Evolutionary conservation across 2,888 invertebrate genomes (phyloP).

Genomic region (Vesta saturnalis): DNA sequence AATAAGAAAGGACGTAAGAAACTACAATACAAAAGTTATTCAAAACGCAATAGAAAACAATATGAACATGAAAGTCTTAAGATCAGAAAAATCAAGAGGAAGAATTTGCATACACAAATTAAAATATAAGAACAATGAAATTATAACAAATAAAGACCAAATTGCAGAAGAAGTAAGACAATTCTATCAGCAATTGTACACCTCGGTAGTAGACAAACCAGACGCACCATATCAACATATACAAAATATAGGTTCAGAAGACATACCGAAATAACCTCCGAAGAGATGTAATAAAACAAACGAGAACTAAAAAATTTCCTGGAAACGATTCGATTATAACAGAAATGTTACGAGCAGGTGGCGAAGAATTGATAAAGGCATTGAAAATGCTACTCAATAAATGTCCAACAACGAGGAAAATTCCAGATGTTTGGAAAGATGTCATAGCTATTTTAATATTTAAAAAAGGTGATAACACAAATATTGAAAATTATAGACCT

Average conservation of each 20-base stretch:
- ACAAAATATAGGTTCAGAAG: too few relatives aligned
- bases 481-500: not conserved
- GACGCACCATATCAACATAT: too few relatives aligned
- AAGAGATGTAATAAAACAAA: too few relatives aligned
- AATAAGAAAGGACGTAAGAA: not conserved
- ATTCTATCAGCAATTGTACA: too few relatives aligned
- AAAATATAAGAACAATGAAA: not conserved
- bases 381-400: not conserved
- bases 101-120: not conserved
- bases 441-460: not conserved
- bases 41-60: not conserved
- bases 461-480: not conserved
- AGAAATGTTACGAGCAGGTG: not conserved
- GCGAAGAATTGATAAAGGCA: not conserved
- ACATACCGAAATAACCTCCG: too few relatives aligned
- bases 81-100: not conserved
- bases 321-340: not conserved
- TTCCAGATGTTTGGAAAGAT: not conserved
- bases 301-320: not conserved
- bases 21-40: not conserved
- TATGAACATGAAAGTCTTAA: too few relatives aligned
- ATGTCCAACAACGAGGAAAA: not conserved
- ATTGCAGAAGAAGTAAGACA: not conserved
- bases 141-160: not conserved
- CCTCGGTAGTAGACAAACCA: too few relatives aligned